Conservation (phyloP, 2,113 vertebrate species). For the Cyprinodon brontotheroides region DNA sequence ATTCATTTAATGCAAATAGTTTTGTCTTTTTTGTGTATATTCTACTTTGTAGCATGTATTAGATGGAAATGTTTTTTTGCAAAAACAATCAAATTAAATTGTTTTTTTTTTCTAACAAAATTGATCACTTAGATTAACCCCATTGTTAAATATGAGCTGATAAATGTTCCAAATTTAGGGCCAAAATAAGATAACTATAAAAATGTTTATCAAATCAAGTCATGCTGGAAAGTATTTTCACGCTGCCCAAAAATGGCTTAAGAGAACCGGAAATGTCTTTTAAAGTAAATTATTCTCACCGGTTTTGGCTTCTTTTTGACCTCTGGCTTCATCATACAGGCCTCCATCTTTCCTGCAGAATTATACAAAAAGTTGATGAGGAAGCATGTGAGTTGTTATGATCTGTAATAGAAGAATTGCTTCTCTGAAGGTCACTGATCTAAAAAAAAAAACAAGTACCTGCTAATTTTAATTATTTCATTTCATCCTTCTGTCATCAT, state of each 20-base stretch:
- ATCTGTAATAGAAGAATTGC: neutral
- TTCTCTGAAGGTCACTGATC: neutral
- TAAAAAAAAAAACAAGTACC: too few relatives aligned
- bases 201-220: neutral
- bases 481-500: too few relatives aligned
- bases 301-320: conserved; percentile 56
- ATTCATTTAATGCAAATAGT: too few relatives aligned
- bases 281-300: conserved; percentile 41
- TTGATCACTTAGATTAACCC: too few relatives aligned
- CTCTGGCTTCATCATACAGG: conserved; percentile 55
- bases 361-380: conserved; percentile 3
- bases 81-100: neutral
- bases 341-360: conserved; percentile 63
- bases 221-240: neutral
- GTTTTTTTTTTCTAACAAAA: neutral
- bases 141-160: too few relatives aligned
- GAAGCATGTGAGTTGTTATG: neutral
- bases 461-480: too few relatives aligned
- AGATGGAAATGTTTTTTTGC: neutral
- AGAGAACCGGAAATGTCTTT: neutral
- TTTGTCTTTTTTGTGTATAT: neutral
- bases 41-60: neutral
- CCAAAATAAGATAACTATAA: too few relatives aligned
- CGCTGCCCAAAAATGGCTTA: neutral
- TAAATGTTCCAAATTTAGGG: too few relatives aligned